These are phyloP conservation scores for Blennius ocellaris DNA, from an alignment of 2,113 vertebrate genomes.

Conservation along the genomic window DNA sequence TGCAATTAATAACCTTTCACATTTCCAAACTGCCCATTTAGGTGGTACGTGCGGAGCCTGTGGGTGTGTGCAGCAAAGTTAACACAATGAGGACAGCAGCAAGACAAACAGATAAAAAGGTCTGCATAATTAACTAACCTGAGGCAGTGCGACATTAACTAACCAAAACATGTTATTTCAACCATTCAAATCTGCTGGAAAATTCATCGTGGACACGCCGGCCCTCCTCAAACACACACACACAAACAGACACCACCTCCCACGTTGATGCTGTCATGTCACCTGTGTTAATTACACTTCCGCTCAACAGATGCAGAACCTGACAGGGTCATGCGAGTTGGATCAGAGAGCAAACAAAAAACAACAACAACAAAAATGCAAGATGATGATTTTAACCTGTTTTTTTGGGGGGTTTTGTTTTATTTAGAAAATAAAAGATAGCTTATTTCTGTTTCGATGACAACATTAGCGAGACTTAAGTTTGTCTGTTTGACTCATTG, in stretches of 20 bases:
- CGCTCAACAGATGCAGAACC: conserved; percentile 27
- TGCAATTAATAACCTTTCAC: conserved; percentile 65
- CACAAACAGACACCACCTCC: too few species aligned
- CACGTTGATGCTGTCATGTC: not conserved
- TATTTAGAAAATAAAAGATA: not conserved
- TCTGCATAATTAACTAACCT: conserved; percentile 59
- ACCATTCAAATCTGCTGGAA: conserved; percentile 31
- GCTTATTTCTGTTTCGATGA: not conserved
- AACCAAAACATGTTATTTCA: conserved; percentile 50
- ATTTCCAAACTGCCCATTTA: conserved; percentile 47
- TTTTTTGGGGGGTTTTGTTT: too few species aligned
- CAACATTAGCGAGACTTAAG: conserved; percentile 37
- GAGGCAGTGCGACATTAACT: conserved; percentile 43
- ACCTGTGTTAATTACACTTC: conserved; percentile 40
- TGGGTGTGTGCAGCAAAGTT: conserved; percentile 62
- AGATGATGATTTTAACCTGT: too few species aligned
- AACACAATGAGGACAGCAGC: conserved; percentile 65
- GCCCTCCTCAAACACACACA: too few species aligned
- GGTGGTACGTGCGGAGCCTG: conserved; percentile 49
- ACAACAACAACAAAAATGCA: too few species aligned
- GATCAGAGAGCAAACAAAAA: conserved; percentile 9
- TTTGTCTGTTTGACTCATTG: conserved; percentile 66
- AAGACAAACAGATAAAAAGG: conserved; percentile 54
- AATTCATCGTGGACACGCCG: too few species aligned
- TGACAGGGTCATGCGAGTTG: conserved; percentile 9